A percentile compares a stretch with the other conserved stretches of the same genome.
phyloP scores from a whole-genome alignment of 2,113 vertebrate genomes.

The Circaetus cinerascens region DNA sequence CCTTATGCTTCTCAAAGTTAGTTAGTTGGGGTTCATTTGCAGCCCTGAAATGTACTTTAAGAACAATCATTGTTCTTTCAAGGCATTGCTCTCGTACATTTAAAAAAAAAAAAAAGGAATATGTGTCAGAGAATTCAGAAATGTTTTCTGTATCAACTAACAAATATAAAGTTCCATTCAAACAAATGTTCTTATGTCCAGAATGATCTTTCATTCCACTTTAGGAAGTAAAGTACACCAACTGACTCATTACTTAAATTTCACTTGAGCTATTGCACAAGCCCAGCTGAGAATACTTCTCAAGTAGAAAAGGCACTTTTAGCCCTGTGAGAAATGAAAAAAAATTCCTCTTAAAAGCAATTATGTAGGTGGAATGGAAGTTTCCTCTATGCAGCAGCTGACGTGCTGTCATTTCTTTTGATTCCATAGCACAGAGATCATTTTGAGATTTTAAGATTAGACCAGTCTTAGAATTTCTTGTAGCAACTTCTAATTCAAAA shows the following conservation, averaged over 20 bases:
- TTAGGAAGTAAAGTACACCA: background rate
- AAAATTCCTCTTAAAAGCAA: background rate
- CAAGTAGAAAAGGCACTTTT: background rate
- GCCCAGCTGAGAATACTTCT: background rate
- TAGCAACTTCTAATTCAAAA: background rate
- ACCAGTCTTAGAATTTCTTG: background rate
- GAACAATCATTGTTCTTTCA: background rate
- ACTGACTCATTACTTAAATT: background rate
- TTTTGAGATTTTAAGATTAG: background rate
- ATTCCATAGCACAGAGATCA: background rate
- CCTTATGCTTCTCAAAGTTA: background rate
- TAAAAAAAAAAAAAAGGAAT: background rate
- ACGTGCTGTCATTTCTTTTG: background rate
- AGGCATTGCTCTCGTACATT: background rate
- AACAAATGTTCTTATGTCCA: background rate
- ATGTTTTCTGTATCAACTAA: background rate
- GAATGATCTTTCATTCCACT: background rate
- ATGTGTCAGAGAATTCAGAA: background rate
- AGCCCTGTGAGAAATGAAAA: background rate
- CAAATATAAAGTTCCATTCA: background rate
- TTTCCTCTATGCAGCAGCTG: background rate
- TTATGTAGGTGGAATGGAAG: background rate
- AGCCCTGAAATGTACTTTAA: background rate
- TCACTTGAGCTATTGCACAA: constrained; percentile 23
- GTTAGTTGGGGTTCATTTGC: background rate